Base-by-base conservation (phyloP, 2,888 invertebrate species). In the Leptopilina syphax region DNA sequence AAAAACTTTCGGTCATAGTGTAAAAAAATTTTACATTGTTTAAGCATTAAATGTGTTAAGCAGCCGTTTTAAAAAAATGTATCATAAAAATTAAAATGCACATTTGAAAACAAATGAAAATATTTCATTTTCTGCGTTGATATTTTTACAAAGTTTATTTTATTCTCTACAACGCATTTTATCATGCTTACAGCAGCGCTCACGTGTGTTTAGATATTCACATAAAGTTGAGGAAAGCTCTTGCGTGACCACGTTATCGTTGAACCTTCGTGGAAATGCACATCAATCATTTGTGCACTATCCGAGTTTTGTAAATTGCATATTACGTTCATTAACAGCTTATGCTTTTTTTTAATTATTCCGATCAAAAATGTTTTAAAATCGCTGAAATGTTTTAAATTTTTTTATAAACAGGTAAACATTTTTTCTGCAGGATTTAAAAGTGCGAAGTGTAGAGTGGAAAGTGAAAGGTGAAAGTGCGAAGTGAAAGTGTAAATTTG, bases 221-320 rank as follows among this genome's bases (percentile, higher is more conserved):
- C 70, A 70, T 50, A 50, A 70, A 70, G 24, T 70, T 54, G 70
- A 70, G 70, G 70, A 70, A 70, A 70, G 27, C 27, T 50, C 7
- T 70, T 24, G 70, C 70, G 70, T 70, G 70, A 54, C 70, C 47
- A 27, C 27, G 24, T 50, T 70, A 70, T 70, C 70, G 50, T 18
- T n/a, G 27, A 50, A 70, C 70, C 50, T 70, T 50, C 70, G 70
- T 27, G 54, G 50, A 70, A 54, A 70, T 70, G 70, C 24, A 70
- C 70, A 70, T 70, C 70, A 70, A 70, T 70, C 70, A 70, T 70
- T 70, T 70, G 27, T 70, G 47, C 24, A 70, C 70, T 70, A 70
- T 54, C 70, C 54, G 12, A 70, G 70, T 54, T 70, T 70, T 54
- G 27, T 13, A 54, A 70, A 54, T 70, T 50, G 54, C 70, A 54